Percentiles rank a stretch among this genome's conserved stretches.
These are phyloP conservation scores for Cabera pusaria DNA, from an alignment of 2,888 invertebrate genomes.

Conservation along the genomic window DNA sequence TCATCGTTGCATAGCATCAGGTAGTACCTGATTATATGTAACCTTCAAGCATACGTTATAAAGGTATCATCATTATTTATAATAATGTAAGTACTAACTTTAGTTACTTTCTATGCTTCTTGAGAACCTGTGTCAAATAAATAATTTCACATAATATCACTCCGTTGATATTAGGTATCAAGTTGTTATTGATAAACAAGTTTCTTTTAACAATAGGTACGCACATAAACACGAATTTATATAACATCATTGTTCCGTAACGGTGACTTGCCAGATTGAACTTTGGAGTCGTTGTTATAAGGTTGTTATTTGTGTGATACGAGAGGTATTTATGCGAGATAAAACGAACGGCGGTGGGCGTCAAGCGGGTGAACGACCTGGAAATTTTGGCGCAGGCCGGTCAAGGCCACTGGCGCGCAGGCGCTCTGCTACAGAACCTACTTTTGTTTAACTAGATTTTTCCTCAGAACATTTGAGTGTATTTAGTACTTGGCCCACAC, in stretches of 20 bases:
- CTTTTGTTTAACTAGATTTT: slow-evolving; percentile 20
- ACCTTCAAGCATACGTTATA: too few relatives aligned
- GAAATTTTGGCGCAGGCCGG: slow-evolving; percentile 82
- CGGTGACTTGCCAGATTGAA: slow-evolving; percentile 30
- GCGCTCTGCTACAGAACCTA: slow-evolving; percentile 45
- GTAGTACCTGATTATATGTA: too few relatives aligned
- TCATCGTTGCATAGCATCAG: too few relatives aligned
- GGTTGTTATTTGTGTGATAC: slow-evolving; percentile 45
- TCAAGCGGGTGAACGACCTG: slow-evolving; percentile 77
- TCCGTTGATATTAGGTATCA: slow-evolving; percentile 41
- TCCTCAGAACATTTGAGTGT: slow-evolving; percentile 12
- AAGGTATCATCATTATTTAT: too few relatives aligned
- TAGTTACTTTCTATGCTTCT: too few relatives aligned
- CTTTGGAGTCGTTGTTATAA: slow-evolving; percentile 35
- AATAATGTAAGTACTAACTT: too few relatives aligned
- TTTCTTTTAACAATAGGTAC: slow-evolving; percentile 70
- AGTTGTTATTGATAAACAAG: slow-evolving; percentile 74
- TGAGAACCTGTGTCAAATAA: slow-evolving; percentile 5
- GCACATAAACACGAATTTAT: slow-evolving; percentile 71
- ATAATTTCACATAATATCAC: slow-evolving; percentile 45
- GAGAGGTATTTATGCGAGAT: slow-evolving; percentile 68
- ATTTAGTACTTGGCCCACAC: slow-evolving; percentile 7
- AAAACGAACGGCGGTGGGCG: slow-evolving; percentile 76
- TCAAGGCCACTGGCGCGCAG: slow-evolving; percentile 75
- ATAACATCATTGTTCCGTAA: slow-evolving; percentile 53